Conservation (phyloP, 1,140 invertebrate genomes). For the Augochlora pura region DNA sequence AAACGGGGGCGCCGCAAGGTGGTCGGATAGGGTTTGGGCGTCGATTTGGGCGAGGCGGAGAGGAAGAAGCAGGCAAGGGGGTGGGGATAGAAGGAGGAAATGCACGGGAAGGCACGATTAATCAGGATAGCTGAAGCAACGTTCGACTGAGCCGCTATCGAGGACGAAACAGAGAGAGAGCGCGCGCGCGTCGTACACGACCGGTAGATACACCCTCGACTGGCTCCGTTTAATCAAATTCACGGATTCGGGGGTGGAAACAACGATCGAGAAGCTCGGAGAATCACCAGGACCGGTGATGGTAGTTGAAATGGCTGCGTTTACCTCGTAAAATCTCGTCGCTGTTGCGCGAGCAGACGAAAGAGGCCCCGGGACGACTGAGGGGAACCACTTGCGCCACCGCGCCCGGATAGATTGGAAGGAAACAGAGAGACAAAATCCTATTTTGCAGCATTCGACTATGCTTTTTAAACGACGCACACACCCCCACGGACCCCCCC, state of each 20-base stretch:
- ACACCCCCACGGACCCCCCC: too few species aligned
- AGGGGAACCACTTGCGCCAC: background rate
- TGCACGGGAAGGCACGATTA: slow-evolving; percentile 12
- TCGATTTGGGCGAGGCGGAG: too few species aligned
- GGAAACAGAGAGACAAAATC: slow-evolving; percentile 19
- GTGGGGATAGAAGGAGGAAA: too few species aligned
- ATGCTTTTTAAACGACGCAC: slow-evolving; percentile 26
- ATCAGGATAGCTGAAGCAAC: slow-evolving; percentile 23
- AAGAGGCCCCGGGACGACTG: background rate
- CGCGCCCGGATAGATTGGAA: background rate
- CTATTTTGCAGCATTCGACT: slow-evolving; percentile 3
- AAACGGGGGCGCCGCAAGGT: too few species aligned
- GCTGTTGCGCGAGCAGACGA: background rate
- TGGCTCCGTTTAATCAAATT: slow-evolving; percentile 36
- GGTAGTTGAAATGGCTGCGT: slow-evolving; percentile 7
- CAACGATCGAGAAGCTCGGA: background rate
- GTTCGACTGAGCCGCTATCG: slow-evolving; percentile 6
- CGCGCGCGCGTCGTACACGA: background rate
- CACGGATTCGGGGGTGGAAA: slow-evolving; percentile 24
- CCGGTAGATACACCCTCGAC: background rate
- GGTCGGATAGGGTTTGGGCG: background rate
- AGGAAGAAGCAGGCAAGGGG: too few species aligned
- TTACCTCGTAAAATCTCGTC: slow-evolving; percentile 32
- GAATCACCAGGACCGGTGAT: slow-evolving; percentile 16
- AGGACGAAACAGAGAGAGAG: background rate